Conservation (phyloP, 1,140 invertebrate species). For the Lasaia peninsularis region DNA sequence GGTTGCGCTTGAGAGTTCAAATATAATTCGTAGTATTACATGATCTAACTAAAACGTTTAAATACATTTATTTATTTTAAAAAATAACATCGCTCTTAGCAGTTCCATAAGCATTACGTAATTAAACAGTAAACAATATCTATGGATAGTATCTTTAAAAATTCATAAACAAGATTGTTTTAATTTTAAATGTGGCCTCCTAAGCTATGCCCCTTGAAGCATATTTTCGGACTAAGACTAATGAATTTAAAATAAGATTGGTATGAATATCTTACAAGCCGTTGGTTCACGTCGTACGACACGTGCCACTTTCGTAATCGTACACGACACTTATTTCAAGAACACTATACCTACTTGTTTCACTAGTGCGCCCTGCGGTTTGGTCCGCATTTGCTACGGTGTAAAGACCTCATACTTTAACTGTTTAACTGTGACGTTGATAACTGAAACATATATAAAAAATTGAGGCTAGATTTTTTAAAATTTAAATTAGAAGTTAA, state of each 20-base stretch:
- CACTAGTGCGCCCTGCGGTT: neutral
- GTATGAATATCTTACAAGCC: neutral
- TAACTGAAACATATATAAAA: too few species aligned
- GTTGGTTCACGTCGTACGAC: neutral
- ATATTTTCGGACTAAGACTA: neutral
- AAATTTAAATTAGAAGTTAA: too few species aligned
- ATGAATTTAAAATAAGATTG: constrained; percentile 11
- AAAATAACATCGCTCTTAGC: too few species aligned
- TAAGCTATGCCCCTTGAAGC: neutral
- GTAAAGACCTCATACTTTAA: too few species aligned
- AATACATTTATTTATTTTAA: too few species aligned
- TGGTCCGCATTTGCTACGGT: too few species aligned
- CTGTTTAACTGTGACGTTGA: too few species aligned
- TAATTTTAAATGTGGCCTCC: neutral
- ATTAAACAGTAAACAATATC: neutral
- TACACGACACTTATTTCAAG: neutral
- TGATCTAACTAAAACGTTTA: too few species aligned
- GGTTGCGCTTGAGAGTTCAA: too few species aligned
- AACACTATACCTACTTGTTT: neutral
- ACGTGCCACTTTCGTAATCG: neutral
- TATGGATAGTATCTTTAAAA: constrained; percentile 9
- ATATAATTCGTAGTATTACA: too few species aligned
- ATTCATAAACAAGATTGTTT: neutral
- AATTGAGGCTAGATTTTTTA: too few species aligned
- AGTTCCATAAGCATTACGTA: too few species aligned